phyloP scores from a whole-genome alignment of 1,140 invertebrate species.

The Drosophila bocki region DNA sequence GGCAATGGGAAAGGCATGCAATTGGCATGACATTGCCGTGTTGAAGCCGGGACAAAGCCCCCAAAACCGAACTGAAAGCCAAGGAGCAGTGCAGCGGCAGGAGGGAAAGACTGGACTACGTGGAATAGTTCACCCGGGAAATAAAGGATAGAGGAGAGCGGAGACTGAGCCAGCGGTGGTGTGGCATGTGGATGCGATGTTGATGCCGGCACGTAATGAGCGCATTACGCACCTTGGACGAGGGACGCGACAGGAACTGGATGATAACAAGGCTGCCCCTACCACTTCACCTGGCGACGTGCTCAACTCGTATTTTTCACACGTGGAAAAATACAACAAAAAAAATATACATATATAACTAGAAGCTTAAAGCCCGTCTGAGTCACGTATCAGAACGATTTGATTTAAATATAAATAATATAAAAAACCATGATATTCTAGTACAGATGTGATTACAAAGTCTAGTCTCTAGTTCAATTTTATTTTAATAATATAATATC shows the following conservation, averaged over 20 bases:
- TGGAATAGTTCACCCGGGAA: constrained; percentile 27
- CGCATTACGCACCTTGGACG: constrained; percentile 70
- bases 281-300: not conserved
- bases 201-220: constrained; percentile 80
- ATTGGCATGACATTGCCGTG: constrained; percentile 76
- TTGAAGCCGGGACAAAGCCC: constrained; percentile 50
- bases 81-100: constrained; percentile 13
- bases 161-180: constrained; percentile 44
- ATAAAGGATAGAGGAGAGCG: constrained; percentile 12
- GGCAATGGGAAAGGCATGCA: constrained; percentile 69
- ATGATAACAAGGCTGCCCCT: constrained; percentile 63
- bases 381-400: not conserved
- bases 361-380: not conserved
- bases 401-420: not conserved
- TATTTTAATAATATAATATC: not conserved
- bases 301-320: constrained; percentile 10
- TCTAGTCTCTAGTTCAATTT: not conserved
- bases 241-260: constrained; percentile 22
- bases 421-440: not conserved
- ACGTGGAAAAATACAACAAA: constrained; percentile 1
- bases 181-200: constrained; percentile 58
- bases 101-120: constrained; percentile 1
- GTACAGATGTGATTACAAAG: not conserved
- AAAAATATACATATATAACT: not conserved
- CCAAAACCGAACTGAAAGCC: constrained; percentile 45